Conservation (phyloP, 2,113 vertebrate species). For the Gracilinanus agilis region DNA sequence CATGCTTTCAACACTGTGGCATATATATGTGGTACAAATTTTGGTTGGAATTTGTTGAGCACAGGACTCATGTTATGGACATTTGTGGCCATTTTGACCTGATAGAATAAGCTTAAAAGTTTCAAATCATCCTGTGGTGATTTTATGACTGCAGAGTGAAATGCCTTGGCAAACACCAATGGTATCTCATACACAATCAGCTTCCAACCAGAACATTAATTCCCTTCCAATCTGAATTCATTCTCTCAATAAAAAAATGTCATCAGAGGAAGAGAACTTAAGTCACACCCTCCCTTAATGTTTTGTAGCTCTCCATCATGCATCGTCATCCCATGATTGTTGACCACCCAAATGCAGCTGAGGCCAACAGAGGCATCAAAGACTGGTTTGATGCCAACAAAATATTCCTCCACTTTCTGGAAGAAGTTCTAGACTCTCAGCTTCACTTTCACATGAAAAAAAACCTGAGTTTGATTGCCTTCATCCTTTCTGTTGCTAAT, state of each 20-base stretch:
- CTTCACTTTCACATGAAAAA: no score
- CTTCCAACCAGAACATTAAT: not conserved
- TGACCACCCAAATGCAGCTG: no score
- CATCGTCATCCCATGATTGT: no score
- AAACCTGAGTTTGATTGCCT: no score
- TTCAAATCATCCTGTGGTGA: not conserved
- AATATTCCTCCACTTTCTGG: no score
- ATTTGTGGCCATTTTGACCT: not conserved
- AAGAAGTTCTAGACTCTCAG: no score
- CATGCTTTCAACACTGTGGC: no score
- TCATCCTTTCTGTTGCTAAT: no score
- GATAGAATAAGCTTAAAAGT: not conserved
- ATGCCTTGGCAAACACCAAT: not conserved
- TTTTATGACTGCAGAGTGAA: not conserved
- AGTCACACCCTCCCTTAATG: not conserved
- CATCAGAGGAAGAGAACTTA: not conserved
- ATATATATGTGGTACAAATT: not conserved
- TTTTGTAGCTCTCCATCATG: not conserved
- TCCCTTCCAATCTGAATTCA: not conserved
- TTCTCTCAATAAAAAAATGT: not conserved
- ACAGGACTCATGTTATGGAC: not conserved
- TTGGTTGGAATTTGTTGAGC: not conserved
- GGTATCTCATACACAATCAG: not conserved
- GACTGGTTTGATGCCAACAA: no score
- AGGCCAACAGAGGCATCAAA: no score